These are phyloP conservation scores for Eptesicus fuscus DNA, from an alignment of 2,113 vertebrate genomes.

Conservation along the genomic window DNA sequence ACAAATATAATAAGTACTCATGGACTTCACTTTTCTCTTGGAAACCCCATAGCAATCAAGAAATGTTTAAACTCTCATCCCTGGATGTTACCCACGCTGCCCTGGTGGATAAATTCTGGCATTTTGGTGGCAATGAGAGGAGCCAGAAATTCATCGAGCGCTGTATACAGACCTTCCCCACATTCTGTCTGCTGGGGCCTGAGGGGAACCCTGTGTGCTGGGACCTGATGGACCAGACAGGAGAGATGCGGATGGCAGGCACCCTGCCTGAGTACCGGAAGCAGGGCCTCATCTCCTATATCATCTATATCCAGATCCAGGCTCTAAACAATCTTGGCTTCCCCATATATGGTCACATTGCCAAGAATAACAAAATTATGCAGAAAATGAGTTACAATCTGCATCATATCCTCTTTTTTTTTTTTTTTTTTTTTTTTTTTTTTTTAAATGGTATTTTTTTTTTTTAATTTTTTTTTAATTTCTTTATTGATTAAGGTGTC, in stretches of 20 bases:
- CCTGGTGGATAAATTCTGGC: slow-evolving; percentile 49
- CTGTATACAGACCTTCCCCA: slow-evolving; percentile 52
- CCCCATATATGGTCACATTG: not conserved
- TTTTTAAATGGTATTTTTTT: too few relatives aligned
- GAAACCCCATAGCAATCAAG: not conserved
- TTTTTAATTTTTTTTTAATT: too few relatives aligned
- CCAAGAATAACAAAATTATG: not conserved
- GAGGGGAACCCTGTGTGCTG: slow-evolving; percentile 25
- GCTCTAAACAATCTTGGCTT: not conserved
- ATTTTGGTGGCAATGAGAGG: slow-evolving; percentile 51
- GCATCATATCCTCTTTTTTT: not conserved
- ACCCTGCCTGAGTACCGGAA: not conserved
- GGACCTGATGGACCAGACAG: slow-evolving; percentile 47
- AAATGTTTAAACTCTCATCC: not conserved
- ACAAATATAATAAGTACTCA: not conserved
- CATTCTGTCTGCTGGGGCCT: slow-evolving; percentile 8
- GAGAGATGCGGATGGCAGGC: slow-evolving; percentile 35
- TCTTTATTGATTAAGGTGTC: too few relatives aligned
- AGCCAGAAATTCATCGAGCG: slow-evolving; percentile 5
- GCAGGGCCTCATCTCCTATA: not conserved
- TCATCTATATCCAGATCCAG: not conserved
- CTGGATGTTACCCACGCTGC: slow-evolving; percentile 32
- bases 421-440: too few relatives aligned
- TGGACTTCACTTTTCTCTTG: not conserved
- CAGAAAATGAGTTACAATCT: not conserved